These are phyloP conservation scores for Dunckerocampus dactyliophorus DNA, from an alignment of 2,113 vertebrate species.

Conservation along the genomic window DNA sequence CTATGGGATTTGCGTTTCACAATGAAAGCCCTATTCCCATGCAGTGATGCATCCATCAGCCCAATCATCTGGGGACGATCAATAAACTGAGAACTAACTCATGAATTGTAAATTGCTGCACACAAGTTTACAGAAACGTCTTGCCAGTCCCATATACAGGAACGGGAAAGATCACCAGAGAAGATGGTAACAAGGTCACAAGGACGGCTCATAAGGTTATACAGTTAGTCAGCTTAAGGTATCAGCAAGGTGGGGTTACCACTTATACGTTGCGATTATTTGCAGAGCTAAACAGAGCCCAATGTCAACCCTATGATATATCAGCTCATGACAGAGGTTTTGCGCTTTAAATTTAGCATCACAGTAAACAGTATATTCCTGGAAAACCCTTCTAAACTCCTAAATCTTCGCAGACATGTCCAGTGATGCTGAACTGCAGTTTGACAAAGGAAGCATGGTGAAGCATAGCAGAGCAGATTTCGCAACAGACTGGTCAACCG, in stretches of 20 bases:
- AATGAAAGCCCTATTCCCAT: slow-evolving; percentile 45
- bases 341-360: slow-evolving; percentile 8
- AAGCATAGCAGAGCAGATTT: neutral
- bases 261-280: slow-evolving; percentile 32
- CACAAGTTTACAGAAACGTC: slow-evolving; percentile 21
- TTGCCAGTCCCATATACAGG: neutral
- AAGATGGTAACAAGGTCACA: slow-evolving; percentile 33
- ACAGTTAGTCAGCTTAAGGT: slow-evolving; percentile 39
- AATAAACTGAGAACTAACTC: slow-evolving; percentile 48
- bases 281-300: neutral
- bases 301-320: neutral
- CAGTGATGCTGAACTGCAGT: slow-evolving; percentile 13
- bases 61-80: slow-evolving; percentile 57
- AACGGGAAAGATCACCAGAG: slow-evolving; percentile 21
- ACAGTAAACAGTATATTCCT: neutral
- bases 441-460: neutral
- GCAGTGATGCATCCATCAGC: slow-evolving; percentile 44
- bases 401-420: slow-evolving; percentile 4
- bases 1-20: no score
- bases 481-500: slow-evolving; percentile 11
- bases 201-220: slow-evolving; percentile 15
- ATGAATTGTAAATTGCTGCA: slow-evolving; percentile 17
- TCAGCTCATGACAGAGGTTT: slow-evolving; percentile 12
- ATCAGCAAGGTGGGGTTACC: slow-evolving; percentile 31
- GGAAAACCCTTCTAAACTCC: neutral